Evolutionary conservation across 2,113 vertebrate genomes (phyloP).

Genomic region (Telmatochromis sp.): DNA sequence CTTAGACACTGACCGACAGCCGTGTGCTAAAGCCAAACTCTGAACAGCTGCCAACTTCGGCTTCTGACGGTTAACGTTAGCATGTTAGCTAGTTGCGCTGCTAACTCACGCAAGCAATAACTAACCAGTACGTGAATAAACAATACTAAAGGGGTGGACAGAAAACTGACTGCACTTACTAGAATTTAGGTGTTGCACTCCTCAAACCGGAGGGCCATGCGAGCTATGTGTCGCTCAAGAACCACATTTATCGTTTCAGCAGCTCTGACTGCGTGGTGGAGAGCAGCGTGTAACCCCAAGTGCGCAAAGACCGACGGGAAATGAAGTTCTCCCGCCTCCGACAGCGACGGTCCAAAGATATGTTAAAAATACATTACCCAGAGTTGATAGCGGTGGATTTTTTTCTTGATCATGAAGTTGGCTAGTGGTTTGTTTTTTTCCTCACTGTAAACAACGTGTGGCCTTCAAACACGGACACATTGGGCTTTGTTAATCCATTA

Average conservation of each 20-base stretch:
- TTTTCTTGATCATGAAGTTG: neutral
- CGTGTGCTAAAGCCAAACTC: neutral
- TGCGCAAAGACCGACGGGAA: constrained; percentile 29
- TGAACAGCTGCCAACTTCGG: constrained; percentile 38
- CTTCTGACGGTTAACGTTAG: neutral
- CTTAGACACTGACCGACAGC: neutral
- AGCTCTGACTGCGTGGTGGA: constrained; percentile 3
- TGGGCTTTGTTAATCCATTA: neutral
- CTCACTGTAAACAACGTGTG: neutral
- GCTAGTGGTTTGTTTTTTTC: neutral
- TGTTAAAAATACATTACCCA: neutral
- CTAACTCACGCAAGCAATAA: neutral
- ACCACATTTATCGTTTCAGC: constrained; percentile 20
- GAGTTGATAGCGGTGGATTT: neutral
- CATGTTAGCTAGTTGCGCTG: neutral
- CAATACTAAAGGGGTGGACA: neutral
- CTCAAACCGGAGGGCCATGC: neutral
- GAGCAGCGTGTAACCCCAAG: constrained; percentile 1
- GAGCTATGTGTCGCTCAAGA: neutral
- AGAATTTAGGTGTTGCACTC: neutral
- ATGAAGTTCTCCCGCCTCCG: neutral
- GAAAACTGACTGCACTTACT: neutral
- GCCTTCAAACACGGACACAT: neutral
- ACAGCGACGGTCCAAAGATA: accelerated
- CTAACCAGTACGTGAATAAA: neutral